Conservation (phyloP, 2,888 invertebrate genomes). For the Melanostoma mellinum region DNA sequence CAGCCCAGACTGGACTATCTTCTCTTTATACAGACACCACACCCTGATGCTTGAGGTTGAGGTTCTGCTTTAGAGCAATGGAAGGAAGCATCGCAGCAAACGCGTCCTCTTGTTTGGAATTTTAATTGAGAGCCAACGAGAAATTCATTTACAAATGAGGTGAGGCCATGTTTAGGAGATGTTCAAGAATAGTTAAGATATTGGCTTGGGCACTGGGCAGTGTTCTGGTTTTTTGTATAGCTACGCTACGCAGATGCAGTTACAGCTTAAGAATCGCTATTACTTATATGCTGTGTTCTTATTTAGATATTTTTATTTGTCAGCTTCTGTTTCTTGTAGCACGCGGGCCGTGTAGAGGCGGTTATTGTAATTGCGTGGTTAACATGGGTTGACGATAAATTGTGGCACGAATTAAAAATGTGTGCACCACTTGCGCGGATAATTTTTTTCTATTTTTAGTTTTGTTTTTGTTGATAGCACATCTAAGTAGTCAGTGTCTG, state of each 20-base stretch:
- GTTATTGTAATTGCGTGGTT: conserved; percentile 72
- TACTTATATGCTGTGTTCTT: conserved; percentile 39
- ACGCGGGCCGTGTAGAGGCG: conserved; percentile 44
- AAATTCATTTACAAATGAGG: conserved; percentile 75
- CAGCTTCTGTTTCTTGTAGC: conserved; percentile 53
- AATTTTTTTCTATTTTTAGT: conserved; percentile 14
- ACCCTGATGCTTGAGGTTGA: conserved; percentile 13
- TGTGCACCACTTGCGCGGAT: conserved; percentile 37
- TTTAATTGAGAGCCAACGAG: conserved; percentile 75
- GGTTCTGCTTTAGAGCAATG: conserved; percentile 7
- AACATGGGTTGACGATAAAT: conserved; percentile 72
- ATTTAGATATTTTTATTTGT: conserved; percentile 73
- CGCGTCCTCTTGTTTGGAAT: conserved; percentile 72
- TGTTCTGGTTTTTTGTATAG: conserved; percentile 39
- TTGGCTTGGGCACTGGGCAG: conserved; percentile 37
- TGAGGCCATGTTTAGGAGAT: conserved; percentile 74
- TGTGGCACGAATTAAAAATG: conserved; percentile 72
- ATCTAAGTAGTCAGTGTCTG: conserved; percentile 22
- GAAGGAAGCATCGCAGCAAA: conserved; percentile 29
- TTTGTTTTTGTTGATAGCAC: neutral
- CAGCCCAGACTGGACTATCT: conserved; percentile 8
- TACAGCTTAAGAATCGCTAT: conserved; percentile 33
- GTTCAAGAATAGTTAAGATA: conserved; percentile 73
- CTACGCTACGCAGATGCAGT: conserved; percentile 48
- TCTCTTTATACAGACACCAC: conserved; percentile 16